phyloP scores from a whole-genome alignment of 2,797 vertebrate genomes.

The Valencia hispanica region DNA sequence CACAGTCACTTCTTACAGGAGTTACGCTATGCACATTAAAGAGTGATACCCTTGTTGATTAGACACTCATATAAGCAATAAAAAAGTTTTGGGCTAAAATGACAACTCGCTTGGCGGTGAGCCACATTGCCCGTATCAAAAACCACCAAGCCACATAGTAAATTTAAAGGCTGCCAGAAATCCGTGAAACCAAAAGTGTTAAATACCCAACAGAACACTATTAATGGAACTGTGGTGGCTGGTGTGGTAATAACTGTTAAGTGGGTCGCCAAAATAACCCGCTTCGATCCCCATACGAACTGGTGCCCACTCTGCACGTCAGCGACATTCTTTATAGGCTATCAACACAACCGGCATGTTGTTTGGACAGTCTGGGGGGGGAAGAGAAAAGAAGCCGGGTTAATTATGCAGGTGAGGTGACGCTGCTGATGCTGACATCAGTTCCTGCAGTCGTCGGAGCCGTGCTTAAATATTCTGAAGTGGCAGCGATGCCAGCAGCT shows the following conservation, averaged over 20 bases:
- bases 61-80: background rate
- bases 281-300: background rate
- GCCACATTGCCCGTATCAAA: background rate
- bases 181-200: background rate
- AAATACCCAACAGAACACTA: background rate
- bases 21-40: background rate
- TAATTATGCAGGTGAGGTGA: background rate
- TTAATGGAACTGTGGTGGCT: background rate
- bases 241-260: background rate
- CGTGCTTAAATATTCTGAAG: constrained; percentile 61
- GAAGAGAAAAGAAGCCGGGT: constrained; percentile 5
- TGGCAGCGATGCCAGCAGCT: constrained; percentile 65
- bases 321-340: constrained; percentile 61
- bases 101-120: background rate
- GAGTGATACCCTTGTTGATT: background rate
- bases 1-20: background rate
- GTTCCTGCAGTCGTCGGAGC: constrained; percentile 44
- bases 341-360: constrained; percentile 63
- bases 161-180: background rate
- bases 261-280: background rate
- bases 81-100: background rate
- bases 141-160: background rate
- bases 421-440: constrained; percentile 29
- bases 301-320: background rate
- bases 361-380: constrained; percentile 3